Base-by-base conservation (phyloP, 1,140 invertebrate species). In the Drosophila sucinea region DNA sequence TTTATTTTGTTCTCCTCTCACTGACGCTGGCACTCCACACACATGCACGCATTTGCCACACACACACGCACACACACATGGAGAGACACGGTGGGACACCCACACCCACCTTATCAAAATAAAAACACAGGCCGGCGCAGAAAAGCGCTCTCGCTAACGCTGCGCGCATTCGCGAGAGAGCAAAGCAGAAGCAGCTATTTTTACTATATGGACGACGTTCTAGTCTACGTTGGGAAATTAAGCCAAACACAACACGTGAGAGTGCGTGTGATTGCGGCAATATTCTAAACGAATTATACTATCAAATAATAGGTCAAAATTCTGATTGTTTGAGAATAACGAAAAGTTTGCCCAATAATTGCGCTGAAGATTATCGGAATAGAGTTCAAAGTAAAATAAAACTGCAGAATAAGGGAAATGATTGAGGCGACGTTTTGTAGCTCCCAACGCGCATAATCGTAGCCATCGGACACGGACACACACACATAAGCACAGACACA, bases 371-470 rank as follows among this genome's bases (percentile, higher is more conserved):
- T 30, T 25, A 35, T 23, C 27, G 7, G 17, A 17, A 17, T 17
- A 25, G 35, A 38, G 11, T 8, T 8, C 10, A 60, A 58, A 40
- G 33, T 35, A 55, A 64, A 65, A 17, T 17, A 55, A 38, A 63
- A 61, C 44, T 33, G 54, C 61, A 62, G 30, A 51, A 25, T 58
- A 79, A 57, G 47, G 33, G 33, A 74, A 70, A 57, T 38, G 64
- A 78, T 60, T 57, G 55, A 58, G 79, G 69, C 77, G 77, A 81
- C 73, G 79, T 79, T 86, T 86, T 73, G 72, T 73, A 67, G 62
- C 73, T 84, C 77, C 69, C 83, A 87, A 89, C 73, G 84, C 84
- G 84, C 84, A 87, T 80, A 87, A 87, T 87, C 84, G 84, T 87
- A 87, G 83, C 83, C 84, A 73, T 83, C 80, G 65, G 67, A 78